Base-by-base conservation (phyloP, 53 echinoderm and acorn worm genomes). In the Hippasteria phrygiana region DNA sequence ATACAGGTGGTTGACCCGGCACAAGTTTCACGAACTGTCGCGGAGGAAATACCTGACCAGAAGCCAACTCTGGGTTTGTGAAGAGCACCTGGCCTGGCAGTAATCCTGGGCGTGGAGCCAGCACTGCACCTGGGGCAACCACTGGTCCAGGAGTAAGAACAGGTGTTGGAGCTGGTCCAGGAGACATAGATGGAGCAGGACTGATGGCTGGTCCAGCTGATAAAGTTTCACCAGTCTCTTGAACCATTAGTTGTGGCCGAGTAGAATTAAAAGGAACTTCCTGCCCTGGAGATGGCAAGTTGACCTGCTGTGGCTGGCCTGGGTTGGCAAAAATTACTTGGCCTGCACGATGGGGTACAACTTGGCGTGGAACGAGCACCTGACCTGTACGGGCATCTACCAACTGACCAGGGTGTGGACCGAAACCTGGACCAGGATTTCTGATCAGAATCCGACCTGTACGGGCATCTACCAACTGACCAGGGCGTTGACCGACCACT, bases 11-110 rank as follows among this genome's bases (percentile, higher is more conserved):
- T 27, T 75, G 75, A 72, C 74, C 88, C 32, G 81, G 65, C 27
- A 81, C 81, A 17, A 81, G 43, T 56, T 43, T 81, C 27, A 81
- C 32, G 26, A 85, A 37, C 47, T 85, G 85, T 43, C 85, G 48
- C 11, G 37, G 85, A 37, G 71, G 85, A 34, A 85, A 18, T 51
- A 85, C 53, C 85, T 88, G 88, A 46, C 77, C 78, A 8, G 63
- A 78, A 20, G 78, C 78, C 26, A 64, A 28, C 2, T 43, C 9
- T 43, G 55, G 78, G 13, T 12, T 66, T 34, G 37, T 47, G 20
- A 38, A 37, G 7, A 77, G 16, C 13, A 66, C 18, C 24, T 88
- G 88, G 34, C 77, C 88, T 6, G 76, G 88, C 41, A 77, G 63
- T 37, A 77, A 37, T 33, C 63, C 88, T 24, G 76, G 88, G n/a